These are phyloP conservation scores for Dicentrarchus labrax DNA, from an alignment of 2,113 vertebrate genomes.

Conservation along the genomic window DNA sequence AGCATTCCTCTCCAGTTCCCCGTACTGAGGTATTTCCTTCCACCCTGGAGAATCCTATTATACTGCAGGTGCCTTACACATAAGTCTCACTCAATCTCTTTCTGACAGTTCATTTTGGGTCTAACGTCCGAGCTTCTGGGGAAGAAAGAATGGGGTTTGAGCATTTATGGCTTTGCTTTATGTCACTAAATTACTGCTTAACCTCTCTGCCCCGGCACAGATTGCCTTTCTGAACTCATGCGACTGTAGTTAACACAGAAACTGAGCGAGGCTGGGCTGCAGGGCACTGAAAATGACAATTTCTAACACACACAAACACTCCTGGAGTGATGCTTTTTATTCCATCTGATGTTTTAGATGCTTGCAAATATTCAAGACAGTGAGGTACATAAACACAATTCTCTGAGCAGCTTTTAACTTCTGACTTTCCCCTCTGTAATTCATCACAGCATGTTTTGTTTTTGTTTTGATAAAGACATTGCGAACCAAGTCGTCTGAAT, in stretches of 20 bases:
- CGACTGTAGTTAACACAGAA: conserved; percentile 28
- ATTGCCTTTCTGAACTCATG: conserved; percentile 52
- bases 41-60: conserved; percentile 43
- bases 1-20: not conserved
- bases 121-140: conserved; percentile 32
- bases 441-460: conserved; percentile 4
- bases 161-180: conserved; percentile 60
- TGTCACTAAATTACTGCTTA: conserved; percentile 61
- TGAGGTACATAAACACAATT: not conserved
- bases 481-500: not conserved
- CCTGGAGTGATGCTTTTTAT: not conserved
- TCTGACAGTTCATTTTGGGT: conserved; percentile 56
- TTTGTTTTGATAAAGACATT: not conserved
- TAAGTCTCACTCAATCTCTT: conserved; percentile 50
- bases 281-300: not conserved
- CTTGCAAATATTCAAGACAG: not conserved
- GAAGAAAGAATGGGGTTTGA: conserved; percentile 25
- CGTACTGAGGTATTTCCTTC: conserved; percentile 5
- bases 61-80: conserved; percentile 9
- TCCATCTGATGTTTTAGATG: conserved; percentile 12
- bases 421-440: not conserved
- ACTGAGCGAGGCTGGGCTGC: not conserved
- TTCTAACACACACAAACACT: not conserved
- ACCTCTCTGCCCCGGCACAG: conserved; percentile 40
- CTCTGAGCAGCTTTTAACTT: not conserved